These are phyloP conservation scores for Drosophila austrosaltans DNA, from an alignment of 2,888 invertebrate genomes.

Conservation along the genomic window DNA sequence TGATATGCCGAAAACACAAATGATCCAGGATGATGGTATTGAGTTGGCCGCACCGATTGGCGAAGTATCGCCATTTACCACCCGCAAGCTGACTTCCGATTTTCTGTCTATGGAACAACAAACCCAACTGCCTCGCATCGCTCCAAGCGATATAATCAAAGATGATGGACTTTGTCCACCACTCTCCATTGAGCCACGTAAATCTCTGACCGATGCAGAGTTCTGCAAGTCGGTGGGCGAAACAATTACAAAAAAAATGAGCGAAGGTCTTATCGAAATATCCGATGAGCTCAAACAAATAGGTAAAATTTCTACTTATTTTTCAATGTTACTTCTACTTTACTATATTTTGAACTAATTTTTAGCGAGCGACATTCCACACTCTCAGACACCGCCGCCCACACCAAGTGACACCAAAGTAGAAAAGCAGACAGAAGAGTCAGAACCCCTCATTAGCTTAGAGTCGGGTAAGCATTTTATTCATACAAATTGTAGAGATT, in stretches of 20 bases:
- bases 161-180: slow-evolving; percentile 62
- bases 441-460: slow-evolving; percentile 46
- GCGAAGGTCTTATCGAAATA: slow-evolving; percentile 81
- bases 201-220: slow-evolving; percentile 82
- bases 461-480: slow-evolving; percentile 54
- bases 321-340: too few species aligned
- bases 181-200: slow-evolving; percentile 72
- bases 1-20: slow-evolving; percentile 16
- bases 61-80: slow-evolving; percentile 53
- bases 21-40: slow-evolving; percentile 65
- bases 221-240: slow-evolving; percentile 83
- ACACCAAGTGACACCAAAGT: slow-evolving; percentile 81
- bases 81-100: slow-evolving; percentile 66
- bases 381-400: slow-evolving; percentile 83
- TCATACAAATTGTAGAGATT: too few species aligned
- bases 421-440: slow-evolving; percentile 66
- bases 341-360: not conserved
- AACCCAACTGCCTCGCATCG: slow-evolving; percentile 45
- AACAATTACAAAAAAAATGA: slow-evolving; percentile 82
- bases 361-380: slow-evolving; percentile 78
- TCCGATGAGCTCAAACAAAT: slow-evolving; percentile 78
- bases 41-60: slow-evolving; percentile 74
- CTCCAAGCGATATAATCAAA: slow-evolving; percentile 43
- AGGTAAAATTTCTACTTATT: slow-evolving; percentile 53
- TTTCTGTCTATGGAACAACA: slow-evolving; percentile 68